phyloP scores from a whole-genome alignment of 2,797 vertebrate genomes.

The Sphenopsis melanotis region DNA sequence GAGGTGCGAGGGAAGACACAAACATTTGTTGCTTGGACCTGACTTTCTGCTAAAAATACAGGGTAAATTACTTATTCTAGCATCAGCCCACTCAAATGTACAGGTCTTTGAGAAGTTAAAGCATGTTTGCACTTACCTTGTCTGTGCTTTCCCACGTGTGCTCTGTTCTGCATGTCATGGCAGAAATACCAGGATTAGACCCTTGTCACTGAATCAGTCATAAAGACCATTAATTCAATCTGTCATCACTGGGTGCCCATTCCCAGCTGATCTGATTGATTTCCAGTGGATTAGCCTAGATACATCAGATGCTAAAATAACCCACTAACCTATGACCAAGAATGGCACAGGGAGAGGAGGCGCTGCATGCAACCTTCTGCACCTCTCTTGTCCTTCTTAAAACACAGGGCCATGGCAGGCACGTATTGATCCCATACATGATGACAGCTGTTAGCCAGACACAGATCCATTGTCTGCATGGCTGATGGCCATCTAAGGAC shows the following conservation, averaged over 20 bases:
- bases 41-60: neutral
- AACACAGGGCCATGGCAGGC: neutral
- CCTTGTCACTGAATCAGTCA: neutral
- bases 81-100: neutral
- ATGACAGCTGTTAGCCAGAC: neutral
- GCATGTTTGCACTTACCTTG: neutral
- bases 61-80: neutral
- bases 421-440: neutral
- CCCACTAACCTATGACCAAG: neutral
- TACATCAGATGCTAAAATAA: neutral
- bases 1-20: neutral
- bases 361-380: neutral
- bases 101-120: neutral
- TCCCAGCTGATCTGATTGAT: slow-evolving; percentile 37
- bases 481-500: neutral
- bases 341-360: neutral
- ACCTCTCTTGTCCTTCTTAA: neutral
- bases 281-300: slow-evolving; percentile 1
- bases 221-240: slow-evolving; percentile 41
- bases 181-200: slow-evolving; percentile 19
- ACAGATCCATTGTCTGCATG: neutral
- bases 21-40: neutral
- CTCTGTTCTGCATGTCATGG: neutral
- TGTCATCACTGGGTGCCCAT: neutral
- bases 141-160: neutral